phyloP scores from a whole-genome alignment of 2,113 vertebrate species.

The Pavo muticus region DNA sequence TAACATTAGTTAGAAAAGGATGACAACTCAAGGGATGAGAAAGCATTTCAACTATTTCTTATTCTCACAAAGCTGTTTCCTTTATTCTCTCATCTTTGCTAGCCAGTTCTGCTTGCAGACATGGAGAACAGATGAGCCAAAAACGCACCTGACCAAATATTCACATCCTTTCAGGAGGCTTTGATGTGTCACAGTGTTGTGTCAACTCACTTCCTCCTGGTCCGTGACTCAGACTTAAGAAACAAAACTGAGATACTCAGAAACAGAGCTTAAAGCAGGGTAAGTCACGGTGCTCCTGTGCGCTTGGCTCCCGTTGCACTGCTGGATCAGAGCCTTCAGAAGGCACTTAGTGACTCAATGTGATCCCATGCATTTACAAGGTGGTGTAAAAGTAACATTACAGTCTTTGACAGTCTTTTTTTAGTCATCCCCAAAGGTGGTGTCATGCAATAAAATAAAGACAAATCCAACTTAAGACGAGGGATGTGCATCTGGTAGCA shows the following conservation, averaged over 20 bases:
- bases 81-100: not conserved
- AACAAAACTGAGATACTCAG: not conserved
- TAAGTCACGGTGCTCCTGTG: not conserved
- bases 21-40: constrained; percentile 50
- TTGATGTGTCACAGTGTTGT: constrained; percentile 23
- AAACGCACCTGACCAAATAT: constrained; percentile 75
- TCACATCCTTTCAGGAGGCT: constrained; percentile 52
- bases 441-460: not conserved
- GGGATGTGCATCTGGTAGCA: not conserved
- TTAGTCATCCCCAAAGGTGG: not conserved
- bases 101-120: not conserved
- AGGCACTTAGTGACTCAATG: not conserved
- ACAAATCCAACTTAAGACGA: not conserved
- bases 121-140: constrained; percentile 50
- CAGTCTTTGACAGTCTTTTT: not conserved
- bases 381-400: fast-evolving
- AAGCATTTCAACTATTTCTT: constrained; percentile 44
- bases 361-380: not conserved
- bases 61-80: constrained; percentile 58
- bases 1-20: constrained; percentile 44
- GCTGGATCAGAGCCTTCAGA: not conserved
- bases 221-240: not conserved
- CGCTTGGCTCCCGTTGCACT: not conserved
- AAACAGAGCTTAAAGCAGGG: not conserved
- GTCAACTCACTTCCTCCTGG: not conserved